Evolutionary conservation across 1,140 invertebrate genomes (phyloP), one percentile per base, ranked within the genome.

Genomic region (Nephila pilipes): DNA sequence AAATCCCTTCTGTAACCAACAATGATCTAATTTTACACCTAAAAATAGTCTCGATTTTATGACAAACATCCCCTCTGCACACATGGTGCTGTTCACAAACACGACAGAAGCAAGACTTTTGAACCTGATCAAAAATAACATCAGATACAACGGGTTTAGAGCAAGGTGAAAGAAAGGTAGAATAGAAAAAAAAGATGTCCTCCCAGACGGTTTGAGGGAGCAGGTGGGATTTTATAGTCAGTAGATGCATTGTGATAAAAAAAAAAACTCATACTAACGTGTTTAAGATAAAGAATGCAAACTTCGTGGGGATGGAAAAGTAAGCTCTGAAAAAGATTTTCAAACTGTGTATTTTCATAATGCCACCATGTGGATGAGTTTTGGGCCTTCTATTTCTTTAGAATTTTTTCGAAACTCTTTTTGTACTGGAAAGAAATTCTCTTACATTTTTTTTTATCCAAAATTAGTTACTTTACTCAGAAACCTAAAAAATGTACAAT

Each of bases 161-260:
- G 6, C 2, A 65, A 63, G 60, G 22, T n/a, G 22, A 63, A 63
- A 63, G 5, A 22, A 65, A 65, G n/a, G 20, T n/a, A 63, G 20
- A 8, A 65, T n/a, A 63, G 20, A 8, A 65, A 65, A 65, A 0
- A 63, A 65, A 65, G 10, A 25, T 25, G 60, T 65, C n/a, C n/a
- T 25, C n/a, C 10, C n/a, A 65, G n/a, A 22, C n/a, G 1, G 22
- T 10, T 65, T n/a, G 22, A 65, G 60, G 60, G 60, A 65, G 22
- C 60, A 65, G 60, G 60, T 65, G 60, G 60, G 60, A n/a, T 65
- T 65, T 65, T 65, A 65, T 25, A 65, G 60, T 65, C 22, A 65
- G 22, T n/a, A 65, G 60, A n/a, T n/a, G 8, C 12, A n/a, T 2
- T 10, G 60, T 2, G 60, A 65, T 65, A 25, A 65, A 65, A 65